Evolutionary conservation across 2,113 vertebrate species (phyloP), one percentile per base, ranked within the genome.

Genomic region (Hypomesus transpacificus): DNA sequence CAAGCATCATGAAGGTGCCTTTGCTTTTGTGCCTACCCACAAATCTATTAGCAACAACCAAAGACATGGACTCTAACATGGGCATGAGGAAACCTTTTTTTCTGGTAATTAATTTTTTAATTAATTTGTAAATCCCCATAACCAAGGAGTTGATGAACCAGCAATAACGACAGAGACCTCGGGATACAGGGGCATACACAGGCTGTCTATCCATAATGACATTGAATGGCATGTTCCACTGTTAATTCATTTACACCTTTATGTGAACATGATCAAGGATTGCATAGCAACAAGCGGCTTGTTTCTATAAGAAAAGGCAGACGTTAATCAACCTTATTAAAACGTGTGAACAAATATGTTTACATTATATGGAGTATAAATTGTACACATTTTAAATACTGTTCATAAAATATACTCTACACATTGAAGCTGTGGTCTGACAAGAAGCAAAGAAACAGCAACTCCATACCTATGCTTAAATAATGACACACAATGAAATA

Each of bases 31-130:
- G 64, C 51, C n/a, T 65, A 60, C 50, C 61, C 58, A 21, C 54
- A 31, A 9, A 59, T 68, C n/a, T 57, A 52, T 72, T 3, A n/a
- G 64, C 14, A 9, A n/a, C 21, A 73, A 67, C 75, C 22, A 46
- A 62, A 74, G 11, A 64, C 66, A 22, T 59, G 14, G 75, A 77
- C 78, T 67, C 8, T 70, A 64, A 81, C 77, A 64, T 59, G 20
- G 66, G 68, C 73, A 65, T 28, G 69, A 17, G 50, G 53, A 77
- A 69, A 77, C 74, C 65, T 57, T 69, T 34, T 59, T 61, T 60
- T 54, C 72, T 62, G 69, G 66, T 84, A 75, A 82, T 83, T 82
- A 58, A 80, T 82, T 76, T 79, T 76, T 74, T 74, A 80, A 87
- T 85, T 85, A 80, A 76, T 84, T 85, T 80, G n/a, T 75, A 71